These are phyloP conservation scores for Sitta carolinensis DNA, from an alignment of 2,797 vertebrate genomes.

Conservation along the genomic window DNA sequence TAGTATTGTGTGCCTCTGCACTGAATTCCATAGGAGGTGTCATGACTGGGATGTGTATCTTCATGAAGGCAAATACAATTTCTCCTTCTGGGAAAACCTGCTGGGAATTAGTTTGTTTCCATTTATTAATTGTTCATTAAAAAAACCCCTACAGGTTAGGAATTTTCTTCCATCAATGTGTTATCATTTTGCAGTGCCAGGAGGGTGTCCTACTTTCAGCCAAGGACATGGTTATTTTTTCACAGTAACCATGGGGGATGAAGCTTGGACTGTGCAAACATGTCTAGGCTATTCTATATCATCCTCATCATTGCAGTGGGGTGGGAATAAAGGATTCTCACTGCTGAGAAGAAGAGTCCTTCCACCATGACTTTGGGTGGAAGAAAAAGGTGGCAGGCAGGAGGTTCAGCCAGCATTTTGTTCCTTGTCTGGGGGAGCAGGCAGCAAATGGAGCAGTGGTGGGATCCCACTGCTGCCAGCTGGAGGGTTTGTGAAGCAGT, in stretches of 20 bases:
- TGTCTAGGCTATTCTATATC: neutral
- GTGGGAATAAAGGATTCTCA: neutral
- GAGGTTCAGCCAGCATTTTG: rapidly evolving
- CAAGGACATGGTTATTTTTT: neutral
- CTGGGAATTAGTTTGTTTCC: neutral
- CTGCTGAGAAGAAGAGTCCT: neutral
- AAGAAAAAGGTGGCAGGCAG: neutral
- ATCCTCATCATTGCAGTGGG: rapidly evolving
- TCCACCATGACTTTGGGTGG: neutral
- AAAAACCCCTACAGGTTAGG: neutral
- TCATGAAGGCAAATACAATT: neutral
- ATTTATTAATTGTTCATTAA: neutral
- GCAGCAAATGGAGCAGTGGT: rapidly evolving
- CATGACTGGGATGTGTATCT: neutral
- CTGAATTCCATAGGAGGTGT: neutral
- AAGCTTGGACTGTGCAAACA: neutral
- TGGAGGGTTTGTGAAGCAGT: rapidly evolving
- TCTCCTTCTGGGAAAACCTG: neutral
- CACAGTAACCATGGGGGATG: rapidly evolving
- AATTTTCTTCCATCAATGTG: neutral
- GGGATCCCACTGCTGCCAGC: neutral
- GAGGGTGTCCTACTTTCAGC: neutral
- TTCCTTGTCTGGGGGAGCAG: neutral
- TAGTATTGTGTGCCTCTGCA: neutral
- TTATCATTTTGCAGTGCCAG: neutral